phyloP scores from a whole-genome alignment of 2,888 invertebrate genomes.

The Torymus tubicola region DNA sequence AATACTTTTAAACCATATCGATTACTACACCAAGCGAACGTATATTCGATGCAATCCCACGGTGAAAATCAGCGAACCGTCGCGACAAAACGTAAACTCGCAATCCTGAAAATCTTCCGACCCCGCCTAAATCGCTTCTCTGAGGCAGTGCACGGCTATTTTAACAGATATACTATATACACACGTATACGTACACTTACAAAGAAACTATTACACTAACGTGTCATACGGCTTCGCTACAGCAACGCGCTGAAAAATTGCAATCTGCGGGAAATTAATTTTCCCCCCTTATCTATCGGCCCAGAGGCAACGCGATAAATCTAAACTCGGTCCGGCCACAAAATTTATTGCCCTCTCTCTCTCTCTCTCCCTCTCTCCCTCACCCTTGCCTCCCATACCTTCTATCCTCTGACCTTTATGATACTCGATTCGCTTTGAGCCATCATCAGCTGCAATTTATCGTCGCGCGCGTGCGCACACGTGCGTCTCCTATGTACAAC shows the following conservation, averaged over 20 bases:
- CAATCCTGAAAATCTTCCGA: no score
- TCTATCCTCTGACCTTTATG: constrained; percentile 8
- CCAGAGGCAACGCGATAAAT: constrained; percentile 62
- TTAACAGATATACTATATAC: no score
- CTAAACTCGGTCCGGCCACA: constrained; percentile 52
- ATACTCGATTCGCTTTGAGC: background rate
- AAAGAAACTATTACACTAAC: no score
- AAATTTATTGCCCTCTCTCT: constrained; percentile 31
- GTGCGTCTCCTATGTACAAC: background rate
- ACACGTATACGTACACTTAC: no score
- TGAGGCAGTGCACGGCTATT: no score
- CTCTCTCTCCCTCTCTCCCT: background rate
- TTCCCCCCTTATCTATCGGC: constrained; percentile 62
- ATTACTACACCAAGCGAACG: no score
- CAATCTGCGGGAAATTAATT: constrained; percentile 65
- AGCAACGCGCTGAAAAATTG: constrained; percentile 59
- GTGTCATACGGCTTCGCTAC: no score
- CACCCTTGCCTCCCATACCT: background rate
- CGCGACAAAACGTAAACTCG: no score
- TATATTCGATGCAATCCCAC: no score
- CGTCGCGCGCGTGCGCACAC: background rate
- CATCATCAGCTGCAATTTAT: constrained; percentile 34
- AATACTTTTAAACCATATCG: no score
- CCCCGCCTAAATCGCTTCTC: no score
- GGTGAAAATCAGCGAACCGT: no score